Base-by-base conservation (phyloP, 1,140 invertebrate species). In the Telenomus remus region DNA sequence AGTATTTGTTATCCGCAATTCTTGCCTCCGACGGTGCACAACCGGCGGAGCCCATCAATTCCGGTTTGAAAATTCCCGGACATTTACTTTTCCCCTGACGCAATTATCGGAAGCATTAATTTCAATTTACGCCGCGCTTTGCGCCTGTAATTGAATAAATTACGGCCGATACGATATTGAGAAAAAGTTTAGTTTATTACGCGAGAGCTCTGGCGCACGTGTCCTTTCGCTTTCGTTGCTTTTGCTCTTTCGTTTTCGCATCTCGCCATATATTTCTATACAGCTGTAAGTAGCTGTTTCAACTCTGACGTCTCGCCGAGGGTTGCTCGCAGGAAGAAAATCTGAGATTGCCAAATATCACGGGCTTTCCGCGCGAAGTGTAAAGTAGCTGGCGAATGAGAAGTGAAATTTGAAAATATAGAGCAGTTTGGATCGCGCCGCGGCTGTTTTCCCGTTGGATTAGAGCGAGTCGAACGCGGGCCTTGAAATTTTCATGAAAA, bases 351-450 rank as follows among this genome's bases (percentile, higher is more conserved):
- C 39, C 50, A 43, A 64, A 76, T 68, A 66, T 56, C 65, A 66
- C 27, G 54, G 50, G 65, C 65, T 61, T 76, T 65, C 70, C 60
- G 73, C 55, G 42, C 37, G 46, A n/a, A 75, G 64, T 59, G 64
- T 48, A 60, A 60, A 76, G 55, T 69, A 60, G 66, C 50, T 60
- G 39, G 35, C 55, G 44, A 53, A 57, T 53, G 64, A 59, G 60
- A 65, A 69, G 59, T 59, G 54, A 76, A 70, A 76, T 76, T 70
- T 69, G 61, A 65, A 76, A 65, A 76, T 70, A 70, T 65, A 70
- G 60, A 59, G 56, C 44, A 51, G 35, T 59, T 44, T 55, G 19
- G 65, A 70, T 75, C 64, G 59, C 49, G 37, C 64, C 44, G 53
- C 13, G 59, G 64, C 64, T 54, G 59, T 69, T 75, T 47, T 10